phyloP scores from a whole-genome alignment of 1,140 invertebrate genomes.

The Mesaphorura yosii region DNA sequence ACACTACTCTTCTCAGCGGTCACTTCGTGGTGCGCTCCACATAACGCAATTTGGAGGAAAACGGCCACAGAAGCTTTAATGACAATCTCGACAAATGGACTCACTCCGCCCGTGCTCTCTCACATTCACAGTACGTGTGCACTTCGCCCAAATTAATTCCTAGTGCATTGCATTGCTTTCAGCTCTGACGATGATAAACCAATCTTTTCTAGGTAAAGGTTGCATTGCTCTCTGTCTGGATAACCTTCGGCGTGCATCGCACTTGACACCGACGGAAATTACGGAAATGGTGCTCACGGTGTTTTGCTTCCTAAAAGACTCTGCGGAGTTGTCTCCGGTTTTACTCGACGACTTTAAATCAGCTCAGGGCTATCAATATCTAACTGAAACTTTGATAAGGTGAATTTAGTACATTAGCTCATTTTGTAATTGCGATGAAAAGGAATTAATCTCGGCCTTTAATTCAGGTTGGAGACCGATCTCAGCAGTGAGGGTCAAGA shows the following conservation, averaged over 20 bases:
- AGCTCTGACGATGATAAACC: background rate
- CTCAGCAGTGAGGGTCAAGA: conserved; percentile 67
- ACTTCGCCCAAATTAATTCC: conserved; percentile 6
- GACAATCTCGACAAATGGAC: conserved; percentile 84
- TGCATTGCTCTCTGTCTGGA: conserved; percentile 91
- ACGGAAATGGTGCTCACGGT: conserved; percentile 97
- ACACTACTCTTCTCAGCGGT: conserved; percentile 91
- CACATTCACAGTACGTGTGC: conserved; percentile 79
- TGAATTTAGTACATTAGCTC: conserved; percentile 40
- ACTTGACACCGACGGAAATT: conserved; percentile 78
- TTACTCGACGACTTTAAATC: conserved; percentile 89
- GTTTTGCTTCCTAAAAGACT: conserved; percentile 96
- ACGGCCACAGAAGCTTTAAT: conserved; percentile 91
- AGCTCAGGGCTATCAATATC: conserved; percentile 86
- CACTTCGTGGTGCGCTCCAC: conserved; percentile 80
- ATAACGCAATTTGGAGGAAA: conserved; percentile 93
- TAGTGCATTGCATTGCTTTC: too few relatives aligned
- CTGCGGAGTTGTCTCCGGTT: conserved; percentile 86
- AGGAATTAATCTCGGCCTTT: background rate
- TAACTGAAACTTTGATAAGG: conserved; percentile 89
- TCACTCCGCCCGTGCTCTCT: conserved; percentile 80
- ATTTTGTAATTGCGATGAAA: background rate
- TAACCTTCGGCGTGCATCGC: conserved; percentile 71
- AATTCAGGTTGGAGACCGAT: conserved; percentile 60
- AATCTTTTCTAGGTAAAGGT: conserved; percentile 81